Base-by-base conservation (phyloP, 2,797 vertebrate species). In the Zenarchopterus dispar region DNA sequence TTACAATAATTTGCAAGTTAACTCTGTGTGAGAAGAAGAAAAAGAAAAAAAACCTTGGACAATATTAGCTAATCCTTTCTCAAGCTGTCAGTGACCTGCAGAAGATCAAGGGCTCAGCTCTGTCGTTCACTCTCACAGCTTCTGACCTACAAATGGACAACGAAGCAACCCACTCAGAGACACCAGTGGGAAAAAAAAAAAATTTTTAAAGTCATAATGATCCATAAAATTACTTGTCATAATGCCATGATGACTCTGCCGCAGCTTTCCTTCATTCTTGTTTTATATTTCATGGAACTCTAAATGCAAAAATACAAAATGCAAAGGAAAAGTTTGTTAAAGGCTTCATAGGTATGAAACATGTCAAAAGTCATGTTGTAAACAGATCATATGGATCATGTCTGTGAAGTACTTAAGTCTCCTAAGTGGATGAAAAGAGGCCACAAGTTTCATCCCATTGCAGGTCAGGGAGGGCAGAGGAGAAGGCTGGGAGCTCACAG, bases 41-140 rank as follows among this genome's bases (percentile, higher is more conserved):
- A 28, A 28, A 28, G 8, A 28, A 28, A 5, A 24, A 24, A 81
- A 84, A 79, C 69, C 75, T 73, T 3, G 33, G 79, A 87, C 87
- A 86, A 83, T 89, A 80, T 89, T 68, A 88, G 79, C 73, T 91
- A 66, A 92, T 91, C 87, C 81, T 77, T 58, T 78, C 78, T 72
- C 70, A 74, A 82, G 62, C 45, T 57, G 60, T 67, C 67, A 62
- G 50, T 31, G 53, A 9, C 41, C 67, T 56, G 58, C 45, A 53
- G 42, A 66, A 84, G 77, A 75, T 77, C 64, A 78, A 72, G 46
- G 51, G 64, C 66, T 77, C 79, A 77, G 66, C 60, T 70, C 62
- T 52, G 33, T n/a, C 23, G 36, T 70, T 3, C 59, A 71, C 46
- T 68, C 56, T 47, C 41, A 54, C 46, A 70, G 42, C 51, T 54